A percentile compares a stretch with the other conserved stretches of the same genome.
Evolutionary conservation across 1,140 invertebrate genomes (phyloP).

Genomic region (Orchestia grillus): DNA sequence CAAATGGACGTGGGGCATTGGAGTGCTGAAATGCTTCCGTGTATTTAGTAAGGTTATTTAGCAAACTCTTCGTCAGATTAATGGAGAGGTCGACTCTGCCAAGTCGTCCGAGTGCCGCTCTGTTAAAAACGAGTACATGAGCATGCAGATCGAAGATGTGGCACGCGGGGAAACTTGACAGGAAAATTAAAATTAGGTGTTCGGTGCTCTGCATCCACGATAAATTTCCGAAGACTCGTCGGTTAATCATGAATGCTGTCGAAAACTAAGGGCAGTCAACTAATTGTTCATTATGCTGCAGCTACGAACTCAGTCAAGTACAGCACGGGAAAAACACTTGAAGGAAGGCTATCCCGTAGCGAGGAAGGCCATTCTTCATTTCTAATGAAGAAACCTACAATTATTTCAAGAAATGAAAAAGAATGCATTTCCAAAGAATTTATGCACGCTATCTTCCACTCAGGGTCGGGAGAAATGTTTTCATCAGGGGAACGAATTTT

Average conservation of each 20-base stretch:
- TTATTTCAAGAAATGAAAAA: too few relatives aligned
- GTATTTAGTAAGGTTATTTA: not conserved
- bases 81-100: not conserved
- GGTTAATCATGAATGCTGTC: not conserved
- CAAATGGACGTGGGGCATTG: not conserved
- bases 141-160: not conserved
- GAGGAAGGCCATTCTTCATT: not conserved
- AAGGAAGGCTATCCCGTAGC: not conserved
- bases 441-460: too few relatives aligned
- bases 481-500: not conserved
- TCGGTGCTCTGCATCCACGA: not conserved
- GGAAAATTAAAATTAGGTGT: not conserved
- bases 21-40: not conserved
- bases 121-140: not conserved
- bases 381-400: too few relatives aligned
- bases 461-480: not conserved
- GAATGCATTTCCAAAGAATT: too few relatives aligned
- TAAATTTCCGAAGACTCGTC: not conserved
- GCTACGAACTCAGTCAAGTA: not conserved
- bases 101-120: not conserved
- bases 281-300: not conserved
- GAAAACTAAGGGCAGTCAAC: not conserved
- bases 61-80: not conserved
- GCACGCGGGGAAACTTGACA: not conserved
- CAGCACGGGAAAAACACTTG: not conserved